phyloP scores from a whole-genome alignment of 2,797 vertebrate species.

The Uromys caudimaculatus region DNA sequence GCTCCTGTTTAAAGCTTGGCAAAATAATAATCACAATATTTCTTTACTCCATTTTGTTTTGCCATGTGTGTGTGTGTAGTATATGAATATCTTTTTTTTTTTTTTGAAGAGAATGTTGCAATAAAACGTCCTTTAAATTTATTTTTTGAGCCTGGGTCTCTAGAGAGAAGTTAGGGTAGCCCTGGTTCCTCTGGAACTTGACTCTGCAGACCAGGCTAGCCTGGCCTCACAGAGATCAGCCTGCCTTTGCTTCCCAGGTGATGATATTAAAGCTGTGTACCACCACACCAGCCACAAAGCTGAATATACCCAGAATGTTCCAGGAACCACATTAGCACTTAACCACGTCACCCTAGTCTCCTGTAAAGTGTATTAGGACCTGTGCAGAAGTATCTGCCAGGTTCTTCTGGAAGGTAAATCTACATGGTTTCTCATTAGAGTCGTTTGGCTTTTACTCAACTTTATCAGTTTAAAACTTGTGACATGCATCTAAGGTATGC shows the following conservation, averaged over 20 bases:
- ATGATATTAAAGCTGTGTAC: background rate
- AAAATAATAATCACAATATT: background rate
- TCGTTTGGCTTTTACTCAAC: background rate
- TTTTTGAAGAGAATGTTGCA: background rate
- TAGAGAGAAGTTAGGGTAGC: no score
- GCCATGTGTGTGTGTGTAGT: background rate
- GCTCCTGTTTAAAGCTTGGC: background rate
- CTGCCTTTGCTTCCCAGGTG: background rate
- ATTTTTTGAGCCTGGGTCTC: background rate
- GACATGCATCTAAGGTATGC: background rate
- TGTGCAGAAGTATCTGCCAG: background rate
- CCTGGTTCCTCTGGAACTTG: background rate
- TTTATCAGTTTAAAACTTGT: conserved; percentile 33
- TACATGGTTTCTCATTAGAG: background rate
- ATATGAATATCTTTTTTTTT: background rate
- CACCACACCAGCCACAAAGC: background rate
- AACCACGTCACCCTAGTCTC: background rate
- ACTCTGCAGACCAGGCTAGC: background rate
- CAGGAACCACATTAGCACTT: background rate
- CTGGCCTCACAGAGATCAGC: background rate
- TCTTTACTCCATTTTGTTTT: background rate
- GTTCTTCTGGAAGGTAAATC: conserved; percentile 20
- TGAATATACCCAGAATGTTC: background rate
- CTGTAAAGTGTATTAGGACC: background rate
- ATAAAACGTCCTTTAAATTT: background rate